Evolutionary conservation across 2,113 vertebrate species (phyloP).

Genomic region (Ailuropoda melanoleuca): DNA sequence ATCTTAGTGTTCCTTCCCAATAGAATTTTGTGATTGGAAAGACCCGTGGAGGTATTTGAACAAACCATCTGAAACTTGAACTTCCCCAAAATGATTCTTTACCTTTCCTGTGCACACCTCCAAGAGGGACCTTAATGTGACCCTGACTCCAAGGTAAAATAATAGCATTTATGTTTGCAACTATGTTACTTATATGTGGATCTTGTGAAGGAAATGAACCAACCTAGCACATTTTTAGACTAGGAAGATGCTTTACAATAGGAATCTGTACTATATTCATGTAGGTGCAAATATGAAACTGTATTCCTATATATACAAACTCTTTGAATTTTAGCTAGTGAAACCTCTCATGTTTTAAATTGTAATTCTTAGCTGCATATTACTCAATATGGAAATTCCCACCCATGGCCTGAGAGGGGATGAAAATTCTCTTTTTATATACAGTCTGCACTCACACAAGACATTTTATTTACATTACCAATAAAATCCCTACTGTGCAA

Average conservation of each 20-base stretch:
- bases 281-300: conserved; percentile 1
- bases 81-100: neutral
- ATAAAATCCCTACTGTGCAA: conserved; percentile 53
- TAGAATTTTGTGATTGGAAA: neutral
- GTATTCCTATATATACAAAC: neutral
- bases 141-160: neutral
- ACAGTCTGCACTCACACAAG: neutral
- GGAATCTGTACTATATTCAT: neutral
- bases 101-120: neutral
- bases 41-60: neutral
- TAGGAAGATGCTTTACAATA: neutral
- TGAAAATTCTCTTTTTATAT: neutral
- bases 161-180: neutral
- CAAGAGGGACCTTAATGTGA: neutral
- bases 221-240: neutral
- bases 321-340: neutral
- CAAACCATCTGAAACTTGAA: neutral
- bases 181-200: neutral
- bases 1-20: neutral
- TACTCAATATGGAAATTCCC: neutral
- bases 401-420: neutral
- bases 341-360: neutral
- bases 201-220: neutral
- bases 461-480: conserved; percentile 54
- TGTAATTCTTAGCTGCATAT: neutral